Conservation (phyloP, 2,797 vertebrate species). For the Manis javanica region DNA sequence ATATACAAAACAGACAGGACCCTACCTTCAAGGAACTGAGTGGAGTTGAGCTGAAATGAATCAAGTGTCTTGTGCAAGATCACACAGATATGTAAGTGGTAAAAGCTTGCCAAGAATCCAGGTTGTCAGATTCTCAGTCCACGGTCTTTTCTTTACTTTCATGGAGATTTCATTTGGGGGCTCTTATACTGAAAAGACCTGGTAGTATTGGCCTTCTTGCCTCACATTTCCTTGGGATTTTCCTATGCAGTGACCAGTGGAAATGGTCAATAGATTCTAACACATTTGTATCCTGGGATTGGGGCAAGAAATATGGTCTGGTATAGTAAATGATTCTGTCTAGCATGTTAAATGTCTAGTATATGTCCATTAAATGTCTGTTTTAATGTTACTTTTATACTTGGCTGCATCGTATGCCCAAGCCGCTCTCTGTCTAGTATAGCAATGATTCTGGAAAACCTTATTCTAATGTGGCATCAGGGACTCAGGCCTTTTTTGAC, state of each 20-base stretch:
- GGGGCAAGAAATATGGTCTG: background rate
- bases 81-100: background rate
- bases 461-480: background rate
- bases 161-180: background rate
- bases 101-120: background rate
- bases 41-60: background rate
- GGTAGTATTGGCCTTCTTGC: background rate
- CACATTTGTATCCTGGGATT: background rate
- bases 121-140: background rate
- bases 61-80: background rate
- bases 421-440: background rate
- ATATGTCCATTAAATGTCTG: background rate
- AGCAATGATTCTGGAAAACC: background rate
- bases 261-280: background rate
- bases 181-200: background rate
- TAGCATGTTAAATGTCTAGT: background rate
- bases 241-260: background rate
- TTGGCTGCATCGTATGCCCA: background rate
- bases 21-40: background rate
- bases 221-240: background rate
- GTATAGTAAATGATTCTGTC: background rate
- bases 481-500: background rate
- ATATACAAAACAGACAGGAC: background rate
- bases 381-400: background rate
- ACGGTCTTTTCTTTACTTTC: background rate